These are phyloP conservation scores for Parthenolecanium corni DNA, from an alignment of 2,888 invertebrate genomes.

Conservation along the genomic window DNA sequence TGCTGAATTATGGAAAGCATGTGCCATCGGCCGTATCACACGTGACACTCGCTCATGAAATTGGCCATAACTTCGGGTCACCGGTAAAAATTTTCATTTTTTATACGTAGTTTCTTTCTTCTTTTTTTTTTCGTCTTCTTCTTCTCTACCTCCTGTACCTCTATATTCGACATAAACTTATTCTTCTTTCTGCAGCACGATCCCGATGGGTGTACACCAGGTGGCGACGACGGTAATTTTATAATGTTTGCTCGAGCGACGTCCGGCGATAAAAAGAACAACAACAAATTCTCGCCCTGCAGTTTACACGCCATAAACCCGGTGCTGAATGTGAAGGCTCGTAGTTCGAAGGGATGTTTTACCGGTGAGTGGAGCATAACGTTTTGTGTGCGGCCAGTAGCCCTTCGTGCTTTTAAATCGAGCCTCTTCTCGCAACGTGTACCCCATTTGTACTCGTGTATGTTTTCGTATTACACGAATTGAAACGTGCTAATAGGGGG, in stretches of 20 bases:
- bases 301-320: constrained; percentile 84
- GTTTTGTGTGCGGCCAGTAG: not conserved
- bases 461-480: not conserved
- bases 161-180: not conserved
- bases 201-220: constrained; percentile 86
- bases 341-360: constrained; percentile 83
- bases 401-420: not conserved
- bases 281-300: constrained; percentile 93
- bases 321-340: constrained; percentile 81
- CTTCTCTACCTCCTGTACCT: not conserved
- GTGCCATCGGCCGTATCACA: constrained; percentile 97
- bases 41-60: constrained; percentile 96
- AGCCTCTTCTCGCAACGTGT: not conserved
- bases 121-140: not conserved
- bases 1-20: constrained; percentile 94
- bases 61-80: constrained; percentile 98
- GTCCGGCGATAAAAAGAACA: constrained; percentile 94
- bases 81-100: constrained; percentile 53
- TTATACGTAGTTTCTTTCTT: not conserved
- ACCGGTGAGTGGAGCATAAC: constrained; percentile 57
- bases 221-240: constrained; percentile 93
- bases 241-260: constrained; percentile 99
- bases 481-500: not conserved
- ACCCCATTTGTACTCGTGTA: not conserved
- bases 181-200: constrained; percentile 58